Conservation (phyloP, 2,888 invertebrate species). For the Herminia tarsipennalis region DNA sequence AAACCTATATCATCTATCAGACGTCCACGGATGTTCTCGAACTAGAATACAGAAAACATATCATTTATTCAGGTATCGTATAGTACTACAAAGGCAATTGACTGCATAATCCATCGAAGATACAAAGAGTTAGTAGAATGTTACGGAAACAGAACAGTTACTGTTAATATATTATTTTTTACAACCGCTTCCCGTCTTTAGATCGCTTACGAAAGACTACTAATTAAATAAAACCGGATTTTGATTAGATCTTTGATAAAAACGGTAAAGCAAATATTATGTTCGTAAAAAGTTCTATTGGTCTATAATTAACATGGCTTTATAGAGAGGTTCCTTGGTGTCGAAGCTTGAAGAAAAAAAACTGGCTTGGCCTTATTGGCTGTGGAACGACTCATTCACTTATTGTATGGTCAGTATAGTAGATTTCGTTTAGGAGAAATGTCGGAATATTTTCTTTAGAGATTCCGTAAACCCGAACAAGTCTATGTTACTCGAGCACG, state of each 20-base stretch:
- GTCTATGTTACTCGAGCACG: too few species aligned
- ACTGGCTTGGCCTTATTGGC: neutral
- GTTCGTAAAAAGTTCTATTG: neutral
- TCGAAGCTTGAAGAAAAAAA: neutral
- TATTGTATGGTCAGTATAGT: too few species aligned
- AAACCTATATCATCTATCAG: too few species aligned
- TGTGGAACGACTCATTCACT: conserved; percentile 4
- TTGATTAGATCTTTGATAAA: neutral
- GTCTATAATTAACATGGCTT: neutral
- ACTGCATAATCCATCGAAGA: too few species aligned
- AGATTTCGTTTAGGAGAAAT: too few species aligned
- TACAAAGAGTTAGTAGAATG: neutral
- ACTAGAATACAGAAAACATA: too few species aligned
- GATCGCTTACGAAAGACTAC: conserved; percentile 6
- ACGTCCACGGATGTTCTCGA: too few species aligned
- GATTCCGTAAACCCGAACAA: too few species aligned
- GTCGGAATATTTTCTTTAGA: too few species aligned
- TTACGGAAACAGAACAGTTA: neutral
- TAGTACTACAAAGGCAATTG: too few species aligned
- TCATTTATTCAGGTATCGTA: too few species aligned
- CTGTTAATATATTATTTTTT: neutral
- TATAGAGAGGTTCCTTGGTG: neutral
- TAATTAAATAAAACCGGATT: conserved; percentile 12
- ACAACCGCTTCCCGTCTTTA: conserved; percentile 3
- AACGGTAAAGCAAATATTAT: neutral